Percentiles rank a stretch among this genome's conserved stretches.
Evolutionary conservation across 2,888 invertebrate genomes (phyloP).

Genomic region (Pyrrhia umbra): DNA sequence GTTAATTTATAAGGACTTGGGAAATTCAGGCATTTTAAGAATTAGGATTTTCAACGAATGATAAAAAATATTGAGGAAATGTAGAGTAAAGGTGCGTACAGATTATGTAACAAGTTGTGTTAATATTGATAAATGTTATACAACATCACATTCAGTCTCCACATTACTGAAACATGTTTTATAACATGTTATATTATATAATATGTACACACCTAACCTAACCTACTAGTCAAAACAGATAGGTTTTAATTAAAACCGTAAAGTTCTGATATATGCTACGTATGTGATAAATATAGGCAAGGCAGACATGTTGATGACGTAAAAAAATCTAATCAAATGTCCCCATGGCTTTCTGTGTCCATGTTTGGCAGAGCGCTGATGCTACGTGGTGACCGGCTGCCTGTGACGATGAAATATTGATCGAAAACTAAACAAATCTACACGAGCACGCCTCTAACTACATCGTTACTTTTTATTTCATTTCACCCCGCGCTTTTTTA

Average conservation of each 20-base stretch:
- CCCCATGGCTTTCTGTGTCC: constrained; percentile 54
- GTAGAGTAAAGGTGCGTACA: no score
- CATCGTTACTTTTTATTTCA: constrained; percentile 39
- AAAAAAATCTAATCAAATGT: constrained; percentile 24
- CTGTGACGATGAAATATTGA: constrained; percentile 83
- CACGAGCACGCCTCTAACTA: constrained; percentile 53
- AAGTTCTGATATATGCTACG: background rate
- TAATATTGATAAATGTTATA: no score
- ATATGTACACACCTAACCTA: no score
- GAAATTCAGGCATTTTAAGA: no score
- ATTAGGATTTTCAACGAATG: background rate
- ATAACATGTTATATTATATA: no score
- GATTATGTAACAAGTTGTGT: no score
- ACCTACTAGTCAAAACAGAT: background rate
- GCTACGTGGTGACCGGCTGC: constrained; percentile 78
- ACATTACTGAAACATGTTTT: no score
- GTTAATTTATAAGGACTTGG: no score
- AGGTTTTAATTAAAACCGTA: background rate
- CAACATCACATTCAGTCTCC: no score
- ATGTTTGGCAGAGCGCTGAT: constrained; percentile 66
- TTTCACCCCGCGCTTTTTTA: constrained; percentile 20
- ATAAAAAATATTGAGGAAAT: background rate
- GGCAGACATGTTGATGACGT: constrained; percentile 7
- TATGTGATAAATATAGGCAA: background rate
- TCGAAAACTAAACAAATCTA: constrained; percentile 79